A percentile compares a stretch with the other conserved stretches of the same genome.
These are phyloP conservation scores for Palloptera scutellata DNA, from an alignment of 2,888 invertebrate genomes.

Conservation along the genomic window DNA sequence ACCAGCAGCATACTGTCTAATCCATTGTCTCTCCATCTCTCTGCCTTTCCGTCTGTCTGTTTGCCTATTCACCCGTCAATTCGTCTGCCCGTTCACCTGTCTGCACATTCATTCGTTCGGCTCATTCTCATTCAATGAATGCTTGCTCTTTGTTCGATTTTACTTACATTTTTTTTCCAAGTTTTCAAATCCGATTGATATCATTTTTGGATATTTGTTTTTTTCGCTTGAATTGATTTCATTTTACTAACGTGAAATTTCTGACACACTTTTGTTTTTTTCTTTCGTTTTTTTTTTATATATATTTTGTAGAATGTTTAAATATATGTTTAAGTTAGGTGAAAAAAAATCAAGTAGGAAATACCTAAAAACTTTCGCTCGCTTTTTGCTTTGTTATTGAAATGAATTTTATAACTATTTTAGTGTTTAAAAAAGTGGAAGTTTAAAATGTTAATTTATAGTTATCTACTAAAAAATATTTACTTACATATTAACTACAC, in stretches of 20 bases:
- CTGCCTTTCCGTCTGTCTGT: no score
- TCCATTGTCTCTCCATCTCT: no score
- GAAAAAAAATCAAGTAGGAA: constrained; percentile 20
- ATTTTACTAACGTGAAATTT: constrained; percentile 18
- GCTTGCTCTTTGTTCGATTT: not conserved
- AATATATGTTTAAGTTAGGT: no score
- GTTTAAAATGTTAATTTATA: no score
- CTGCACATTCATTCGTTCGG: no score
- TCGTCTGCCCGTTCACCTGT: no score
- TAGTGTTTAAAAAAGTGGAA: no score
- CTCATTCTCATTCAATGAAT: no score
- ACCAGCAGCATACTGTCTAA: no score
- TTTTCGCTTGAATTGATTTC: constrained; percentile 11
- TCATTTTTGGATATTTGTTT: not conserved
- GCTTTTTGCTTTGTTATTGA: constrained; percentile 4
- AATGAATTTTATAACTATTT: not conserved
- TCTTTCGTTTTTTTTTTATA: not conserved
- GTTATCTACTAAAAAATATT: no score
- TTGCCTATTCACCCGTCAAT: no score
- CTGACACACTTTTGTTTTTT: constrained; percentile 21
- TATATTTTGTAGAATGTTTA: not conserved
- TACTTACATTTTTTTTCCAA: not conserved
- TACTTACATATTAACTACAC: no score
- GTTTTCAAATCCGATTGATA: not conserved
- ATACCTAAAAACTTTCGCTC: constrained; percentile 27